Evolutionary conservation across 2,888 invertebrate species (phyloP), one percentile per base, ranked within the genome.

Genomic region (Campoletis raptor): DNA sequence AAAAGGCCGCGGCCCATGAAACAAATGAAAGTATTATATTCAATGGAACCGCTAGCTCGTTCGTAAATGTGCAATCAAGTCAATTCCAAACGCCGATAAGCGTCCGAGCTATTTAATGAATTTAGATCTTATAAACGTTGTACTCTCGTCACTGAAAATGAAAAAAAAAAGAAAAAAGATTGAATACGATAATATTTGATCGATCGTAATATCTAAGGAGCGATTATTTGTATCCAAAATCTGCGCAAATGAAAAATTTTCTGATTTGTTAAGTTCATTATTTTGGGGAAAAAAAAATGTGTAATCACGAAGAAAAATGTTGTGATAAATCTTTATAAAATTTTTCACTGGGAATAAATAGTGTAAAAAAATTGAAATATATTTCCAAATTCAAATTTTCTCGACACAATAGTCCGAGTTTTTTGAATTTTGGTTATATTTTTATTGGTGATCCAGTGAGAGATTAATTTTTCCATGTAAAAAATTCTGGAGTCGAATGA

Each of bases 21-120:
- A 81, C 81, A 86, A 84, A 84, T 84, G 86, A 86, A 86, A 86
- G 86, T 86, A 86, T 86, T 84, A 48, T 70, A 84, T 77, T 74
- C 73, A 77, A 78, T 64, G 72, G 52, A 67, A 81, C 74, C 21
- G 52, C 40, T 40, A 30, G 21, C 24, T 40, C 52, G 52, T 52
- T 70, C 52, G 78, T 72, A 54, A 57, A 48, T 76, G 77, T 24
- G 83, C 79, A 79, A 67, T 79, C 70, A 37, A 70, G 86, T 86
- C 77, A 83, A 86, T 86, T 86, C 15, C 61, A 66, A 21, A 54
- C 82, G 42, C 52, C 30, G 57, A 69, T 40, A 69, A 54, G 72
- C 76, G 54, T 74, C 80, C 70, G 76, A 80, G 74, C 82, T 64
- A 48, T 66, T 70, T 76, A 40, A 66, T 72, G 1, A 74, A 79